Conservation (phyloP, 2,797 vertebrate species). For the Premnoplex brunnescens region DNA sequence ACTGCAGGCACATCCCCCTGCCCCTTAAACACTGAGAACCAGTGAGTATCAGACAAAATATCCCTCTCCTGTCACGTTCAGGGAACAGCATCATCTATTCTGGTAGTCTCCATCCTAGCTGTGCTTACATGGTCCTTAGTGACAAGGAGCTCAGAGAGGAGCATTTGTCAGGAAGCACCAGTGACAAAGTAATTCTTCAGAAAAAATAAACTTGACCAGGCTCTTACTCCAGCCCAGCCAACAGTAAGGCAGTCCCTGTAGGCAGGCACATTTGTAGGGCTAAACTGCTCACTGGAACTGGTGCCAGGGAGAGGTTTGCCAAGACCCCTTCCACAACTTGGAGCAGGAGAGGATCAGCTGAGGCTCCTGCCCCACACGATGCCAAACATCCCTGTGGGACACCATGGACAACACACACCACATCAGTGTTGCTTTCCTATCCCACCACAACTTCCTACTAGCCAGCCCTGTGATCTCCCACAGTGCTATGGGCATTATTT, state of each 20-base stretch:
- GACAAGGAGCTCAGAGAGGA: background rate
- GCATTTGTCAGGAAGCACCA: background rate
- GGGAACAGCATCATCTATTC: background rate
- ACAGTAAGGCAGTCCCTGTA: background rate
- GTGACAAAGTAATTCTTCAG: background rate
- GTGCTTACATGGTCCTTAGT: accelerated
- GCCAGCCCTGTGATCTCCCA: background rate
- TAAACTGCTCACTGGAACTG: background rate
- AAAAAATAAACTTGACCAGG: background rate
- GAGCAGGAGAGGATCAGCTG: background rate
- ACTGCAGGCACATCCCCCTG: background rate
- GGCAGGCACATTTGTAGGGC: background rate
- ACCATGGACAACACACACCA: accelerated
- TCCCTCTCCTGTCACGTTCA: background rate
- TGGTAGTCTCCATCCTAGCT: background rate
- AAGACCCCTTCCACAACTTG: background rate
- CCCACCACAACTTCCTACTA: background rate
- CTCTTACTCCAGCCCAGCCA: background rate
- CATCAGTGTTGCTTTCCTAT: background rate
- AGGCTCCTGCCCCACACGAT: accelerated
- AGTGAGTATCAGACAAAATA: background rate
- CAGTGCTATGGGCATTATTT: background rate
- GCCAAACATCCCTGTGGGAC: background rate
- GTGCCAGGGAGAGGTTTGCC: background rate
- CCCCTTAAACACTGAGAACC: background rate